Base-by-base conservation (phyloP, 35 echinoderm and acorn worm genomes). In the Holothuria glaberrima region DNA sequence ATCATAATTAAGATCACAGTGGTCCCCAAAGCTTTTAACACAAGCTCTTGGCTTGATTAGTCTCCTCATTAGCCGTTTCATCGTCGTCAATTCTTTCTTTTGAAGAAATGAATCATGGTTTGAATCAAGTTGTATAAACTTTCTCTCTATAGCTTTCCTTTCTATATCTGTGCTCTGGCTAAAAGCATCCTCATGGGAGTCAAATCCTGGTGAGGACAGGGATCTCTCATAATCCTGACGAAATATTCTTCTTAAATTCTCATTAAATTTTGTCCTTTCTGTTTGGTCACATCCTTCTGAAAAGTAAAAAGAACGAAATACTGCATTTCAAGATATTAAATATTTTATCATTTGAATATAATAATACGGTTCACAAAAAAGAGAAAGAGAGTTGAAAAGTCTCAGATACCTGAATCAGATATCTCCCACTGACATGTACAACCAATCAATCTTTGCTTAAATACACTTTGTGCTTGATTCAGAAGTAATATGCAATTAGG, bases 211-310 rank as follows among this genome's bases (percentile, higher is more conserved):
- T 14, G 50, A 54, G 44, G 85, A 32, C 6, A 70, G 31, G 1
- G 66, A 46, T 16, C 85, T 20, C 31, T 87, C 85, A 71, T 87
- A 87, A 69, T 87, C 85, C 10, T 71, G 27, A 12, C 66, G 85
- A 26, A 87, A 87, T 21, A 35, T 87, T 30, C 28, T 68, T 22
- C 85, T 68, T 35, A 87, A 71, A 31, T 87, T 87, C 54, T 67
- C 85, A 71, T 87, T 87, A 50, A 87, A 87, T 50, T 87, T 87
- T 44, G 59, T 71, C 25, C 63, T 64, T 31, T 67, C 85, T 46
- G 85, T 12, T 46, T 87, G 85, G 36, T 71, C 61, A 87, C 85
- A 87, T 87, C 85, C 85, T 71, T 50, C 85, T 84, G 80, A 59
- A 36, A 61, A 54, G 12, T 1, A 54, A 54, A 54, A 54, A 14